Conservation (phyloP, 2,797 vertebrate species). For the Siniperca undulata region DNA sequence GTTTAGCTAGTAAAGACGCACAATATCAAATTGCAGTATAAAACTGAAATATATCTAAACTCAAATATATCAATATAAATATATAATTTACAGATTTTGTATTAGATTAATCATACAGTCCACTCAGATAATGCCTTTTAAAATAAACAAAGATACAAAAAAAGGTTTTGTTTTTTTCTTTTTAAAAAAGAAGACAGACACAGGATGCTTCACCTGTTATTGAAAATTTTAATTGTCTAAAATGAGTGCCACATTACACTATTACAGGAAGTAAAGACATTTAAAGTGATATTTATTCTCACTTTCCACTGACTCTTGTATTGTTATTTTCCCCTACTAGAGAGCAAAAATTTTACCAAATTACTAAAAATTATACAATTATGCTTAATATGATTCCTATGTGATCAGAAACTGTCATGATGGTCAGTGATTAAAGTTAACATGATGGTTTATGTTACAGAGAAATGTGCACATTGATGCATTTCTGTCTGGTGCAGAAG, state of each 20-base stretch:
- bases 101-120: too few relatives aligned
- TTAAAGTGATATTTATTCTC: neutral
- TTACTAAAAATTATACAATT: too few relatives aligned
- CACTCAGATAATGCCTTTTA: neutral
- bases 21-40: neutral
- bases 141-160: neutral
- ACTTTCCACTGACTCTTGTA: neutral
- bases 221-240: too few relatives aligned
- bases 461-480: neutral
- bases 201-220: too few relatives aligned
- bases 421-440: neutral
- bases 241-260: too few relatives aligned
- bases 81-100: neutral
- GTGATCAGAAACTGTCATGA: neutral
- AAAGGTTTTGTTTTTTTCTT: neutral
- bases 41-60: neutral
- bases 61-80: too few relatives aligned
- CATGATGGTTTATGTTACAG: neutral
- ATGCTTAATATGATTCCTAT: neutral
- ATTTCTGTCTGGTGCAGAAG: neutral
- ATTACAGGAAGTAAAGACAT: neutral
- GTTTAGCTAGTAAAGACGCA: neutral
- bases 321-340: too few relatives aligned
- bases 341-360: neutral
- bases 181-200: too few relatives aligned